Evolutionary conservation across 2,797 vertebrate genomes (phyloP), one percentile per base, ranked within the genome.

Genomic region (Amblyraja radiata): DNA sequence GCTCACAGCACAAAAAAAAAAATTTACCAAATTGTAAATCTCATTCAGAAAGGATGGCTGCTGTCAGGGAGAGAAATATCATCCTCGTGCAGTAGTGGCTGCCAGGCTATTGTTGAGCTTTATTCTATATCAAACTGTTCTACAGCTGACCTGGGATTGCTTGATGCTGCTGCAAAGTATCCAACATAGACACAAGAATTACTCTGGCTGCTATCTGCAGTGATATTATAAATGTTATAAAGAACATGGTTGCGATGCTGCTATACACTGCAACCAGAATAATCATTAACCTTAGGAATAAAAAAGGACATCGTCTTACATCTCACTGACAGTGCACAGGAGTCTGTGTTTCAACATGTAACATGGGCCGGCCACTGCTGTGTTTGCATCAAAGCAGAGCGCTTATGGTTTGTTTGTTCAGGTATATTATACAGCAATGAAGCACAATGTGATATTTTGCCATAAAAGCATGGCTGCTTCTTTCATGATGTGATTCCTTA

Each of bases 21-120:
- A 88, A 88, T 86, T 77, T 63, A 86, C 83, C 58, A 86, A 88
- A 68, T 68, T 88, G 84, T n/a, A 63, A 88, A 88, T 68, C 84
- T 88, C 84, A 88, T 88, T 88, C 84, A 88, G 84, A 88, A 88
- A 88, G 61, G 84, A 88, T 63, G 84, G 84, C 63, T 88, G 84
- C 63, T 88, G 63, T 88, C 84, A 68, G 84, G 68, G 23, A 88
- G n/a, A 65, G n/a, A 65, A 88, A 88, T 61, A 88, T 88, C 63
- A 65, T 65, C 65, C 84, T 11, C 8, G 54, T 88, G n/a, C 84
- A 88, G 63, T 16, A 68, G 63, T 28, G 63, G 6, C 68, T 88
- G 84, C 61, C 8, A 10, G n/a, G 16, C 63, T 88, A 36, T 36
- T 36, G n/a, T 16, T 68, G 61, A 36, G 63, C 63, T 68, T 63